phyloP scores from a whole-genome alignment of 2,113 vertebrate species.

The Trinectes maculatus region DNA sequence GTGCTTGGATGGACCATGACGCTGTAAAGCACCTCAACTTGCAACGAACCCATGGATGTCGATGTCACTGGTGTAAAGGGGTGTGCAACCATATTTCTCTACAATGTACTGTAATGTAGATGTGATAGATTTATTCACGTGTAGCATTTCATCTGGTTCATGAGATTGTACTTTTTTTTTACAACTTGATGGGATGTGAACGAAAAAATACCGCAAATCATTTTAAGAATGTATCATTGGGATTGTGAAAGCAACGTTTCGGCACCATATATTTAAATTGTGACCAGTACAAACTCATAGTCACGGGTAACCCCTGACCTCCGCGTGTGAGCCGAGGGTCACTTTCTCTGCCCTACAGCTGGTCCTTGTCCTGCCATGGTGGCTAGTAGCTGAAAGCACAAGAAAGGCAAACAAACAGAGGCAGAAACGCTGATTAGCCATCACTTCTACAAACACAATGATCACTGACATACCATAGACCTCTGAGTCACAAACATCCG shows the following conservation, averaged over 20 bases:
- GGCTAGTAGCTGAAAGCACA: constrained; percentile 38
- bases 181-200: background rate
- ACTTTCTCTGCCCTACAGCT: constrained; percentile 48
- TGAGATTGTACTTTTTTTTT: background rate
- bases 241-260: no score
- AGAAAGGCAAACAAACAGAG: constrained; percentile 46
- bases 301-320: constrained; percentile 28
- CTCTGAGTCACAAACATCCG: constrained; percentile 27
- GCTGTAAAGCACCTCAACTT: background rate
- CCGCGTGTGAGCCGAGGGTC: constrained; percentile 23
- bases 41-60: background rate
- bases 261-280: no score
- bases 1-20: background rate
- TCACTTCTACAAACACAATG: constrained; percentile 33
- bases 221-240: no score
- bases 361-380: constrained; percentile 36
- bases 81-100: background rate
- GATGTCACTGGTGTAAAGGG: background rate
- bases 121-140: background rate
- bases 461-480: constrained; percentile 27
- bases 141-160: background rate
- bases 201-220: no score
- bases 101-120: background rate
- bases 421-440: constrained; percentile 40
- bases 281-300: background rate